These are phyloP conservation scores for Vulpes ferrilata DNA, from an alignment of 2,113 vertebrate species.

Conservation along the genomic window DNA sequence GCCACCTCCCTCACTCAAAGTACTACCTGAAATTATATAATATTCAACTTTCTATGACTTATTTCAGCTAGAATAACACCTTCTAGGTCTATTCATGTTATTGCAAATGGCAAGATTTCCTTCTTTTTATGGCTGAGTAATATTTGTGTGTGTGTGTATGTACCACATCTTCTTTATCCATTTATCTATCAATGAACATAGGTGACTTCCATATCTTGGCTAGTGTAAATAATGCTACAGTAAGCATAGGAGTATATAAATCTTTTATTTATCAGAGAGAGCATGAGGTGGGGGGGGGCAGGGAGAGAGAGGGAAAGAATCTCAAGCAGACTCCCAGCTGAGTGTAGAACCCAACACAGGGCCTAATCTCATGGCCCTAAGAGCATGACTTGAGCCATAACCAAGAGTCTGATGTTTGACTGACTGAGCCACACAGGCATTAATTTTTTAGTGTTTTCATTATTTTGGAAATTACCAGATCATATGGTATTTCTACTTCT, in stretches of 20 bases:
- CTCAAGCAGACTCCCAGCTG: neutral
- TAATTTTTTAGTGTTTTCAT: neutral
- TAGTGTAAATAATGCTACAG: neutral
- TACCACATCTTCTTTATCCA: neutral
- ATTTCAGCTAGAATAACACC: neutral
- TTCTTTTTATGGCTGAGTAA: neutral
- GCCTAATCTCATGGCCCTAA: no score
- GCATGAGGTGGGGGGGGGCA: neutral
- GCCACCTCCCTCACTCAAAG: neutral
- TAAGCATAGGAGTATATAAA: neutral
- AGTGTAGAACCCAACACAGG: neutral
- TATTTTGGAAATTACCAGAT: neutral
- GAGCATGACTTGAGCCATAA: neutral
- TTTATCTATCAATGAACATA: neutral
- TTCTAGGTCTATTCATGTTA: neutral
- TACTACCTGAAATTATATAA: neutral
- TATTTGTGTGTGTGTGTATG: neutral
- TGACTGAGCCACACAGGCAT: neutral
- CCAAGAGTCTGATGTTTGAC: neutral
- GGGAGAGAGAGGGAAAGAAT: neutral
- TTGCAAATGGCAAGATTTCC: neutral
- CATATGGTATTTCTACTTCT: neutral
- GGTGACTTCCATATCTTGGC: neutral
- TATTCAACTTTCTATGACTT: neutral
- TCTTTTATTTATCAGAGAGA: neutral